Percentiles rank a stretch among this genome's conserved stretches.
phyloP scores from a whole-genome alignment of 1,140 invertebrate species.

The Cotesia chilonis region DNA sequence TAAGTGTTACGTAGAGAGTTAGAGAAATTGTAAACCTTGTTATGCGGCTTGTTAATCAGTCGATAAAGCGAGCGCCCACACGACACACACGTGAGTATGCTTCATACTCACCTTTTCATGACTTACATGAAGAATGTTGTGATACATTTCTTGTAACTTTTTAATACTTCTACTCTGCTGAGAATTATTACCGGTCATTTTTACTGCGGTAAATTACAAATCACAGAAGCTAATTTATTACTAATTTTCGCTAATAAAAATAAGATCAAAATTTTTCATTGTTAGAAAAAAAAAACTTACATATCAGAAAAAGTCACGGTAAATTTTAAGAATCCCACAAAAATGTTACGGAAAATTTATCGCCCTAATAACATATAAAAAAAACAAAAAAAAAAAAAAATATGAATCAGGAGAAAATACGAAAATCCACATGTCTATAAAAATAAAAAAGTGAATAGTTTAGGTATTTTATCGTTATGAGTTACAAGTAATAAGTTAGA shows the following conservation, averaged over 20 bases:
- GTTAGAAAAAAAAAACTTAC: too few species aligned
- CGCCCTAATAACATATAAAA: too few species aligned
- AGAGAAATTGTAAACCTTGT: slow-evolving; percentile 27
- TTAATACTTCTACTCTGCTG: slow-evolving; percentile 15
- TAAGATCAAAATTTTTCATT: too few species aligned
- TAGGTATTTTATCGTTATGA: slow-evolving; percentile 14
- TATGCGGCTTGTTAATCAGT: slow-evolving; percentile 58
- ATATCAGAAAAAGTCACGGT: too few species aligned
- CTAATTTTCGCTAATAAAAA: too few species aligned
- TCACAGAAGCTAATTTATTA: too few species aligned
- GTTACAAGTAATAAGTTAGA: neutral
- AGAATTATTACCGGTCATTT: neutral
- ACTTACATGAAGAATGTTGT: slow-evolving; percentile 25
- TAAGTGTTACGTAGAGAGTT: slow-evolving; percentile 17
- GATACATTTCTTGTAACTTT: neutral
- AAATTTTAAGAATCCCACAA: too few species aligned
- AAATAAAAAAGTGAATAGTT: neutral
- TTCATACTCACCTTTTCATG: slow-evolving; percentile 46
- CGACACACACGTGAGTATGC: slow-evolving; percentile 51
- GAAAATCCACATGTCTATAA: too few species aligned
- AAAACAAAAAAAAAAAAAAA: too few species aligned
- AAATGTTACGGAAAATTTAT: too few species aligned
- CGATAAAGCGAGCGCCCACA: slow-evolving; percentile 54
- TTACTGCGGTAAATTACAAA: too few species aligned
- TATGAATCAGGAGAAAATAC: too few species aligned